Base-by-base conservation (phyloP, 2,113 vertebrate species). In the Hystrix cristata region DNA sequence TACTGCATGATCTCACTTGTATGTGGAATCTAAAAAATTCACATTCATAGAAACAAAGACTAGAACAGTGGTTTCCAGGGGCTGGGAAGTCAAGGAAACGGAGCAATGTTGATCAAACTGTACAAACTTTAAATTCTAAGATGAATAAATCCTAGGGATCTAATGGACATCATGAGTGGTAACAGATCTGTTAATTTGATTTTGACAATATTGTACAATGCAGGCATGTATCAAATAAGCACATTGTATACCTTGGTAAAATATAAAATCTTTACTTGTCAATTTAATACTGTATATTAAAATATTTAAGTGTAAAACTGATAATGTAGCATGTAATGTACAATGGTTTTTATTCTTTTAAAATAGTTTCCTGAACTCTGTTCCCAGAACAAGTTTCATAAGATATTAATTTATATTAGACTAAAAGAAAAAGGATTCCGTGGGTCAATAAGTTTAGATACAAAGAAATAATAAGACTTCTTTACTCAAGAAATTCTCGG, bases 381-480 rank as follows among this genome's bases (percentile, higher is more conserved):
- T 89, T 93, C 51, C 27, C 86, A 96, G 57, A 91, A 67, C 29
- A 95, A 65, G 29, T 94, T 94, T 48, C 67, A 48, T 78, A 90
- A 92, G 67, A 55, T 88, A 23, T 83, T 94, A 85, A 53, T 71
- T 46, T 43, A 83, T 48, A 89, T 31, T 65, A 46, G 55, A 79
- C 38, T 95, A n/a, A n/a, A 84, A 90, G 65, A 38, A 89, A 86
- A 71, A 72, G 31, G 5, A 86, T 64, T 92, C 1, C 64, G 0
- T 29, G 8, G 4, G 48, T 81, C n/a, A 67, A 3, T 51, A 93
- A 43, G 3, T 25, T 90, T 95, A 48, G 19, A 71, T 84, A 71
- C 67, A 43, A 90, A 90, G 57, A 93, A 92, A 94, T 81, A 60
- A 74, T 76, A 46, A 65, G n/a, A 3, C 12, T 82, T 84, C 51